A percentile compares a stretch with the other conserved stretches of the same genome.
Evolutionary conservation across 2,113 vertebrate species (phyloP).

Genomic region (Dasyprocta punctata): DNA sequence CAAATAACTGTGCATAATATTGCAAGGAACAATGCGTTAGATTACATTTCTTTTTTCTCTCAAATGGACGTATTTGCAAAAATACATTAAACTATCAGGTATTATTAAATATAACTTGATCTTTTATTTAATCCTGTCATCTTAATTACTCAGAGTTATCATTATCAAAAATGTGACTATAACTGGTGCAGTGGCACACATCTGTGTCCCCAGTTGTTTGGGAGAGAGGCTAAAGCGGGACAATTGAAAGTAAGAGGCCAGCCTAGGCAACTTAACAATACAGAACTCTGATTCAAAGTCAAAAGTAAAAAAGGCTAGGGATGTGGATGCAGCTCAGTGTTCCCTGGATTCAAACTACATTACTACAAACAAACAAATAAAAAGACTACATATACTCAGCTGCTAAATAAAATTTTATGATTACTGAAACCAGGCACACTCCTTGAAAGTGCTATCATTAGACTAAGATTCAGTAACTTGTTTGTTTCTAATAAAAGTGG

Average conservation of each 20-base stretch:
- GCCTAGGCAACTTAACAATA: neutral
- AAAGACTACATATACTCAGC: neutral
- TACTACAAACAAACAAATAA: neutral
- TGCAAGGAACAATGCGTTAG: neutral
- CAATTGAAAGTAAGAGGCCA: neutral
- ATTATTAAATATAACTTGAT: slow-evolving; percentile 37
- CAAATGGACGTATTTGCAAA: neutral
- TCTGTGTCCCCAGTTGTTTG: neutral
- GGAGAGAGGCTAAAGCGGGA: neutral
- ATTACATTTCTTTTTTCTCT: neutral
- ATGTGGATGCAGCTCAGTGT: neutral
- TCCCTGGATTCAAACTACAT: neutral
- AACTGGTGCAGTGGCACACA: neutral
- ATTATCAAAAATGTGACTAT: neutral
- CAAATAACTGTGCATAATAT: neutral
- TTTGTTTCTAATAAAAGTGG: neutral
- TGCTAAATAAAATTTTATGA: slow-evolving; percentile 20
- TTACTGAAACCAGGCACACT: neutral
- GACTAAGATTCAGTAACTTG: neutral
- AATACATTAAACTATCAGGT: neutral
- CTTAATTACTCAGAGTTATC: neutral
- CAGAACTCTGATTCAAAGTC: neutral
- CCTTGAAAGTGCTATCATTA: neutral
- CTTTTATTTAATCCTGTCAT: neutral
- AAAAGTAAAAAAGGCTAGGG: neutral